Evolutionary conservation across 2,797 vertebrate genomes (phyloP).

Genomic region (Gymnothorax reevesii): DNA sequence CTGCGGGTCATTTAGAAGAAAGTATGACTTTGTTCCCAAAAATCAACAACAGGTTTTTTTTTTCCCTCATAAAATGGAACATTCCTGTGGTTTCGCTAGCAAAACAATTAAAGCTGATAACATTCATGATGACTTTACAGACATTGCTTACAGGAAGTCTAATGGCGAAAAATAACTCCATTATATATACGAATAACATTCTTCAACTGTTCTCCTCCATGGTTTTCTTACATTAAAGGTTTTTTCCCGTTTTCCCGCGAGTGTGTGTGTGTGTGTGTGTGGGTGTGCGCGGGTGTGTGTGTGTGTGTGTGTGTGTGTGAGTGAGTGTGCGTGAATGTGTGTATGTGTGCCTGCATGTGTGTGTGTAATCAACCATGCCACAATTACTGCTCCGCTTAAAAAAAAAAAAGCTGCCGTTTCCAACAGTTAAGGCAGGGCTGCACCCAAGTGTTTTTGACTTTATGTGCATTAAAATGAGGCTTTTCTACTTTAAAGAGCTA

Average conservation of each 20-base stretch:
- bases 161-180: too few relatives aligned
- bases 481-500: conserved; percentile 64
- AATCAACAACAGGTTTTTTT: neutral
- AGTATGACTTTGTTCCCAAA: neutral
- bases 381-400: neutral
- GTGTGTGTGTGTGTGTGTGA: too few relatives aligned
- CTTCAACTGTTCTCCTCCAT: neutral
- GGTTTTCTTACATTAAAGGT: too few relatives aligned
- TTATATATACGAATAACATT: too few relatives aligned
- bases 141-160: too few relatives aligned
- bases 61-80: neutral
- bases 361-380: neutral
- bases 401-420: neutral
- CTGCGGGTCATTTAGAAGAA: neutral
- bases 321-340: neutral
- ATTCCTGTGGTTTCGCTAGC: neutral
- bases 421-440: neutral
- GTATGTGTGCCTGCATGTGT: neutral
- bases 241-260: too few relatives aligned
- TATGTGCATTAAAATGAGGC: conserved; percentile 35
- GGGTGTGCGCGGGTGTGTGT: too few relatives aligned
- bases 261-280: too few relatives aligned
- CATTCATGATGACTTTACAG: neutral
- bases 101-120: neutral
- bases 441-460: neutral